phyloP scores from a whole-genome alignment of 2,888 invertebrate genomes.

The Eupithecia tripunctaria region DNA sequence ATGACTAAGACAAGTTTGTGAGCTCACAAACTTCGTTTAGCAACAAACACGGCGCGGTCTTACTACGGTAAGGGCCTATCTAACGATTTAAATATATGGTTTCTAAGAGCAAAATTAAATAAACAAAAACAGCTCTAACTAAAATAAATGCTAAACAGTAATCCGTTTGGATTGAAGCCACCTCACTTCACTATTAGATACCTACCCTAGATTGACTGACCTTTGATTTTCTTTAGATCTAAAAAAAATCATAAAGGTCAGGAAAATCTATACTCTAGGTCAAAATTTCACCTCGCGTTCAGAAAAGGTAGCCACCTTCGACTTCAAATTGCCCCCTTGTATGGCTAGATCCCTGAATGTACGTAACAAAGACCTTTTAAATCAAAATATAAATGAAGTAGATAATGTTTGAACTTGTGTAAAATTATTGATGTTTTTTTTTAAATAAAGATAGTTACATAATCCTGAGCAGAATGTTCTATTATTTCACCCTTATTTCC shows the following conservation, averaged over 20 bases:
- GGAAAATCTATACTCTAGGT: too few relatives aligned
- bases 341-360: neutral
- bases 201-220: too few relatives aligned
- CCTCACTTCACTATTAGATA: too few relatives aligned
- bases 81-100: too few relatives aligned
- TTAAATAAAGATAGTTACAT: constrained; percentile 81
- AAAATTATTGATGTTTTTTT: constrained; percentile 78
- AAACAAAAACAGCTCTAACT: neutral
- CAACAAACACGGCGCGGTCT: too few relatives aligned
- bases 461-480: constrained; percentile 78
- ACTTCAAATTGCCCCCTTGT: neutral
- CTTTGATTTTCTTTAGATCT: too few relatives aligned
- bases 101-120: neutral
- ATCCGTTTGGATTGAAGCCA: too few relatives aligned
- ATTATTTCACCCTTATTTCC: constrained; percentile 51
- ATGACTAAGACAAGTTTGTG: too few relatives aligned
- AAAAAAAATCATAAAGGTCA: too few relatives aligned
- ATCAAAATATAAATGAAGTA: constrained; percentile 17
- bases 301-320: neutral
- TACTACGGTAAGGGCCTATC: too few relatives aligned
- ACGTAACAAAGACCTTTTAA: neutral
- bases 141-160: neutral
- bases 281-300: neutral
- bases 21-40: too few relatives aligned
- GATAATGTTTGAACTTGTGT: constrained; percentile 69